These are phyloP conservation scores for Caenorhabditis doughertyi DNA, from an alignment of 2,888 invertebrate genomes.

Conservation along the genomic window DNA sequence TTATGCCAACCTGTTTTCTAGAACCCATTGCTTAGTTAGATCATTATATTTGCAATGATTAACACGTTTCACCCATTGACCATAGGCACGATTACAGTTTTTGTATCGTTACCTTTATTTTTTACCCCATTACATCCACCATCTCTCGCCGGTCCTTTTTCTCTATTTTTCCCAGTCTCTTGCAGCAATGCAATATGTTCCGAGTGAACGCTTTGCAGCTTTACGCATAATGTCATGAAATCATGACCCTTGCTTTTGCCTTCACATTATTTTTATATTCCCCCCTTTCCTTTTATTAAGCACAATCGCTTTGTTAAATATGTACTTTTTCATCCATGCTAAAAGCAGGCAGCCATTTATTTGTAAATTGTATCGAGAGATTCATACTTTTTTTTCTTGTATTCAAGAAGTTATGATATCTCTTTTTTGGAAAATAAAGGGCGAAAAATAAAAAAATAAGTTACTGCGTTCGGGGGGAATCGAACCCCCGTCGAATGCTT, in stretches of 20 bases:
- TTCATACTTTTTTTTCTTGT: neutral
- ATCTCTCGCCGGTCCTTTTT: conserved; percentile 7
- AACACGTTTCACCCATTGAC: neutral
- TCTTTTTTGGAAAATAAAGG: no score
- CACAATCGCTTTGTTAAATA: neutral
- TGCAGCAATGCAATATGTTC: neutral
- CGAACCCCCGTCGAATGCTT: conserved; percentile 76
- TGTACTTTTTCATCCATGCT: neutral
- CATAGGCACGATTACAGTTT: neutral
- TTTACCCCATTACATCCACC: conserved; percentile 3
- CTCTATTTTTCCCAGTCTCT: neutral
- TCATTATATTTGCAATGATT: neutral
- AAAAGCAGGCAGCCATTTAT: neutral
- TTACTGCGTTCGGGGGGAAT: conserved; percentile 73
- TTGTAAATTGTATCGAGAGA: neutral
- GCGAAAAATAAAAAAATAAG: conserved; percentile 2
- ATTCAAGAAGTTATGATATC: neutral
- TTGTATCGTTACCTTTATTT: neutral
- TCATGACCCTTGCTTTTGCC: neutral
- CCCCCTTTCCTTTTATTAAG: neutral
- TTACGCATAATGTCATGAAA: conserved; percentile 21
- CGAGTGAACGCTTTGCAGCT: conserved; percentile 11
- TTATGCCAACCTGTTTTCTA: neutral
- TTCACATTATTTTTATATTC: neutral
- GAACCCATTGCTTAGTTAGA: conserved; percentile 22